Evolutionary conservation across 2,113 vertebrate genomes (phyloP).

Genomic region (Callorhinus ursinus): DNA sequence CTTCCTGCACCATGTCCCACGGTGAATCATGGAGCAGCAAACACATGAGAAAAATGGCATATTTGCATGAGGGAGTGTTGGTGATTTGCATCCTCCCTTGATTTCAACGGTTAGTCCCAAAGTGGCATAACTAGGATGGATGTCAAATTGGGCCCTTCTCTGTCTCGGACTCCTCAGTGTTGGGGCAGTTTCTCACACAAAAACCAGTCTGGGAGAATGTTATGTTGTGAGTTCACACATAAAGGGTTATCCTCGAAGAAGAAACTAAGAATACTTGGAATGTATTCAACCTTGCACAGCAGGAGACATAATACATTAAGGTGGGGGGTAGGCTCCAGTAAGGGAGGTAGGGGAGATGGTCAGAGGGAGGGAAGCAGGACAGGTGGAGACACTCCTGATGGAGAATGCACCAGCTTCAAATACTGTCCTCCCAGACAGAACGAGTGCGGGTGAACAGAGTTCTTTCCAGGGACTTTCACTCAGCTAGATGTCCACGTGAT

Average conservation of each 20-base stretch:
- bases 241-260: neutral
- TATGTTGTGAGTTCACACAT: fast-evolving
- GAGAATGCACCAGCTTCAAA: fast-evolving
- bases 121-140: fast-evolving
- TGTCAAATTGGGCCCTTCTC: no score
- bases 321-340: fast-evolving
- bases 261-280: neutral
- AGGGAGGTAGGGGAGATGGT: fast-evolving
- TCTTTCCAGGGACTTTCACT: neutral
- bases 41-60: neutral
- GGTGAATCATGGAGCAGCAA: neutral
- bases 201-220: neutral
- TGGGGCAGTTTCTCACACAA: neutral
- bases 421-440: fast-evolving
- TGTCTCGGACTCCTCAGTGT: fast-evolving
- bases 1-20: fast-evolving
- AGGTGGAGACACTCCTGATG: no score
- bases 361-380: fast-evolving
- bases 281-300: neutral
- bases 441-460: fast-evolving
- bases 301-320: neutral
- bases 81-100: fast-evolving
- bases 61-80: fast-evolving
- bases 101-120: fast-evolving
- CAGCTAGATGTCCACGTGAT: fast-evolving